These are phyloP conservation scores for Dorcus hopei DNA, from an alignment of 2,888 invertebrate species.

Conservation along the genomic window DNA sequence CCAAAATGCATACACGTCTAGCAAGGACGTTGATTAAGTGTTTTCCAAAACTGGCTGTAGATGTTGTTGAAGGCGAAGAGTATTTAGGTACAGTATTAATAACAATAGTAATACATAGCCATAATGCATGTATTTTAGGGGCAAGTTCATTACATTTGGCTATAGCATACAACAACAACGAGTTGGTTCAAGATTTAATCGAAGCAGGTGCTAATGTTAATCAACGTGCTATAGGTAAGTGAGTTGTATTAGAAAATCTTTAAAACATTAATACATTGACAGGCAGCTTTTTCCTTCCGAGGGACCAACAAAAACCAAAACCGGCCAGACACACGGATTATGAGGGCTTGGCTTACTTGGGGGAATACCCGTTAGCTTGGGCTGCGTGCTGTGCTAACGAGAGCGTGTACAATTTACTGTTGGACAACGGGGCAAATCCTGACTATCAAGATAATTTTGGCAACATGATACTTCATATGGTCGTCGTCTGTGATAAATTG, in stretches of 20 bases:
- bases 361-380: constrained; percentile 96
- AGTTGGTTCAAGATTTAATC: constrained; percentile 88
- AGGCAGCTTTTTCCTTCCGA: constrained; percentile 91
- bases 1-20: constrained; percentile 73
- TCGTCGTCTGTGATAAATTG: constrained; percentile 95
- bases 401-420: constrained; percentile 91
- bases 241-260: background rate
- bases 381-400: constrained; percentile 97
- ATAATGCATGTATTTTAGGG: constrained; percentile 50
- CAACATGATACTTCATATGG: constrained; percentile 99
- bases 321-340: constrained; percentile 86
- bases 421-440: constrained; percentile 91
- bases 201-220: constrained; percentile 90
- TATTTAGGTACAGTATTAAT: constrained; percentile 68
- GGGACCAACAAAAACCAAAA: constrained; percentile 82
- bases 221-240: constrained; percentile 83
- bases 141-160: constrained; percentile 94
- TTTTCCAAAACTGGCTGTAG: constrained; percentile 86
- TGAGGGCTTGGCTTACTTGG: constrained; percentile 94
- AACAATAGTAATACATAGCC: too few species aligned
- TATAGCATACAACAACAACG: constrained; percentile 95
- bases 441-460: constrained; percentile 96
- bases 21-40: constrained; percentile 87
- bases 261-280: constrained; percentile 14
- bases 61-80: constrained; percentile 96